Percentiles rank a stretch among this genome's conserved stretches.
Evolutionary conservation across 2,797 vertebrate species (phyloP).

Genomic region (Cottoperca gobio): DNA sequence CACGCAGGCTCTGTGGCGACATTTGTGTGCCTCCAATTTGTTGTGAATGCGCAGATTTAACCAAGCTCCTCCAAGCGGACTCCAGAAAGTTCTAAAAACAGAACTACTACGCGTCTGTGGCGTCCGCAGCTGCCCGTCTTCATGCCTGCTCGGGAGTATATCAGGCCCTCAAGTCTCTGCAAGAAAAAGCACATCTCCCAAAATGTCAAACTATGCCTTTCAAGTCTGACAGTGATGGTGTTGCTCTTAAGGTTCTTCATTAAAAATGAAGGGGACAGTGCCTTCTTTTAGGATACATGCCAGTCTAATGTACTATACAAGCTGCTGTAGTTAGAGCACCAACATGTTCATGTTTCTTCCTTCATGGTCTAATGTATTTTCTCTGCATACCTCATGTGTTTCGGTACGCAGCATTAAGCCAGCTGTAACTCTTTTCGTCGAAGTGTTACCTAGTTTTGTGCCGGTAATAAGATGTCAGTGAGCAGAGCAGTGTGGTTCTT

Average conservation of each 20-base stretch:
- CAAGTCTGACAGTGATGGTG: neutral
- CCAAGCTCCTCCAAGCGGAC: too few species aligned
- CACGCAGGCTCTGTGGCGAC: too few species aligned
- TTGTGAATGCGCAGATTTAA: too few species aligned
- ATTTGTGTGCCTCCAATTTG: too few species aligned
- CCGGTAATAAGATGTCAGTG: neutral
- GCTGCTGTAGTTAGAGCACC: neutral
- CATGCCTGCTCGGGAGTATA: too few species aligned
- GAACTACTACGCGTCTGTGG: too few species aligned
- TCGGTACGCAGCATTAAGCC: neutral
- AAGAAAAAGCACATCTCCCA: neutral
- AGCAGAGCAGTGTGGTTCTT: neutral
- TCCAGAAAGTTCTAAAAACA: too few species aligned
- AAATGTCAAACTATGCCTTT: neutral
- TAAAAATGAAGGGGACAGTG: neutral
- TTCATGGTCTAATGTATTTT: constrained; percentile 8
- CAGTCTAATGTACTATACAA: neutral
- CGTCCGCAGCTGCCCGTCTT: too few species aligned
- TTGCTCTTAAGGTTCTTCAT: neutral
- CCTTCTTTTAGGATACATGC: neutral
- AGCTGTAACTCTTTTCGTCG: constrained; percentile 17
- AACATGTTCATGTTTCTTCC: neutral
- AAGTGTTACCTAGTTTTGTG: neutral
- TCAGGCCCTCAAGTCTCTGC: neutral
- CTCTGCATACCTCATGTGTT: constrained; percentile 5